Conservation (phyloP, 2,113 vertebrate genomes). For the Sylvilagus bachmani region DNA sequence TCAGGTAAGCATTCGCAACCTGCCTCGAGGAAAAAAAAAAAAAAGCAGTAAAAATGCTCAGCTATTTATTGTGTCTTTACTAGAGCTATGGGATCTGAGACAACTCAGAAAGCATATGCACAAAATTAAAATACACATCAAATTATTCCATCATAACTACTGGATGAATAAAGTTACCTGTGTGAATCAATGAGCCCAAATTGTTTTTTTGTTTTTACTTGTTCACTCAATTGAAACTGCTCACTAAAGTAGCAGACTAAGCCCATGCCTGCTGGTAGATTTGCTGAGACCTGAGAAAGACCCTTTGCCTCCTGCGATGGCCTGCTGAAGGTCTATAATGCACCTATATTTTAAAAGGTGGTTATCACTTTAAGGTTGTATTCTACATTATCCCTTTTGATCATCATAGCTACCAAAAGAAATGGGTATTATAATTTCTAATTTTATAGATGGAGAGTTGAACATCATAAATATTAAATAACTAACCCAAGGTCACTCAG, state of each 20-base stretch:
- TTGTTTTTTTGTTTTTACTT: background rate
- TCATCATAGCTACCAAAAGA: background rate
- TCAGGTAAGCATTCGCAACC: conserved; percentile 11
- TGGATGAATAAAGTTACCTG: background rate
- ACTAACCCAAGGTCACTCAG: background rate
- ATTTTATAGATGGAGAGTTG: background rate
- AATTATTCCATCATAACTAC: background rate
- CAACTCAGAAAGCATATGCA: conserved; percentile 4
- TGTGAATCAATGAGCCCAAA: background rate
- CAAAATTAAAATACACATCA: conserved; percentile 30
- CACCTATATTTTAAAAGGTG: background rate
- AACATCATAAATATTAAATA: background rate
- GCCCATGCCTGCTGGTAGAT: background rate
- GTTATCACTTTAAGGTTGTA: background rate
- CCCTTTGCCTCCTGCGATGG: background rate
- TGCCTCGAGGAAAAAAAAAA: conserved; percentile 20
- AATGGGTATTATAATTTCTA: background rate
- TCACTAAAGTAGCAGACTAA: background rate
- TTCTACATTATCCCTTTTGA: background rate
- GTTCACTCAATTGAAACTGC: background rate
- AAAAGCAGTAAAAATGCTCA: background rate
- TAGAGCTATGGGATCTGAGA: background rate
- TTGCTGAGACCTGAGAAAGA: background rate
- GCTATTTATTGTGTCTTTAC: conserved; percentile 47
- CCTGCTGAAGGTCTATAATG: background rate